A percentile compares a stretch with the other conserved stretches of the same genome.
Evolutionary conservation across 2,888 invertebrate species (phyloP).

Genomic region (Sepioteuthis lessoniana): DNA sequence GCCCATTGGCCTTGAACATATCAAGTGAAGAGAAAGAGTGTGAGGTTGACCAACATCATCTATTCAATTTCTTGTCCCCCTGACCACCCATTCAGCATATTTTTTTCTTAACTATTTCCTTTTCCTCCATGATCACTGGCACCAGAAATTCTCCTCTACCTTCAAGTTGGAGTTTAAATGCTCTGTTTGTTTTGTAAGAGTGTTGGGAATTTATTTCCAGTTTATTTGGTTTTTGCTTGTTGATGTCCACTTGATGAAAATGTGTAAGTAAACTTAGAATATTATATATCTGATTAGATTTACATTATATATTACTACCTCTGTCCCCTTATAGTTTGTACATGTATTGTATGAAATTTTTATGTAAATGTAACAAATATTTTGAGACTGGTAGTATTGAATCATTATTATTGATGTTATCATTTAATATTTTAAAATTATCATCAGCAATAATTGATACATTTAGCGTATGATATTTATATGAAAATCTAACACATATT

Average conservation of each 20-base stretch:
- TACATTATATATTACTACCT: neutral
- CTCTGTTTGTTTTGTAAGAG: neutral
- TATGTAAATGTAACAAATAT: no score
- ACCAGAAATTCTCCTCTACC: neutral
- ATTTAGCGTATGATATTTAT: no score
- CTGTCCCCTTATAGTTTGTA: no score
- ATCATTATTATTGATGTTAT: no score
- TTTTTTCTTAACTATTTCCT: conserved; percentile 11
- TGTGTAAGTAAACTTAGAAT: neutral
- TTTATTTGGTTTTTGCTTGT: neutral
- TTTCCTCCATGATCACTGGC: neutral
- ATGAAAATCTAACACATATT: no score
- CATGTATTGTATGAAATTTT: no score
- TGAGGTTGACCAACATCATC: neutral
- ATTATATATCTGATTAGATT: neutral
- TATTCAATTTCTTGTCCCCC: neutral
- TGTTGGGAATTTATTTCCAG: neutral
- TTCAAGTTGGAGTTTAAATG: neutral
- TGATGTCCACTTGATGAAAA: neutral
- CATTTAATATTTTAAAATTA: no score
- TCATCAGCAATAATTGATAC: no score
- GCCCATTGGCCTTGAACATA: neutral
- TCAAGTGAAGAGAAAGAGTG: neutral
- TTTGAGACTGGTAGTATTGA: no score
- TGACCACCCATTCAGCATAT: neutral